phyloP scores from a whole-genome alignment of 2,113 vertebrate species.

The Cyphomyrus plagiostoma region DNA sequence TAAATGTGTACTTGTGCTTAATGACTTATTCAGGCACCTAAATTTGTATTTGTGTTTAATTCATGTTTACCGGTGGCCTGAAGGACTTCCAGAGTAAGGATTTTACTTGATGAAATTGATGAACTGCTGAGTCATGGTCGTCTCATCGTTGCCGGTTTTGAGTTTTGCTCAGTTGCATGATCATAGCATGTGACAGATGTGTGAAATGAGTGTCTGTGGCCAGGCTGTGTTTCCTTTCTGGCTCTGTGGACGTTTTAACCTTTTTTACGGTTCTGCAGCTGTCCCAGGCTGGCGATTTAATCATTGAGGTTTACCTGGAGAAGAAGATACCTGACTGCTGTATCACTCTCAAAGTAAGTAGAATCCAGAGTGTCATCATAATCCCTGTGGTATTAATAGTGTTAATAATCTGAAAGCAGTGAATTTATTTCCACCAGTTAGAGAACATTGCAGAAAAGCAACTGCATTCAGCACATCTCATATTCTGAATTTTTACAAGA shows the following conservation, averaged over 20 bases:
- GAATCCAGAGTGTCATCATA: fast-evolving
- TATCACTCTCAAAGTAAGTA: constrained; percentile 85
- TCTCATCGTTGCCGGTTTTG: background rate
- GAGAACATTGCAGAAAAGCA: background rate
- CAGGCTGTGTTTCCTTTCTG: background rate
- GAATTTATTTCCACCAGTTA: background rate
- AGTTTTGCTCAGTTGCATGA: background rate
- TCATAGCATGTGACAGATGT: background rate
- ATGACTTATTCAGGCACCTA: background rate
- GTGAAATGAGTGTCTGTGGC: background rate
- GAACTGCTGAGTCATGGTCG: background rate
- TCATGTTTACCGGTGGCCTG: background rate
- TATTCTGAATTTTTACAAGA: background rate
- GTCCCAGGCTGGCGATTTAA: constrained; percentile 92
- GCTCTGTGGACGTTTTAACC: background rate
- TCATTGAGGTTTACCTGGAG: constrained; percentile 93
- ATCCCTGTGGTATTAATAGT: background rate
- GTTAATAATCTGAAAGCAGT: background rate
- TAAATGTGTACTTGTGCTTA: background rate
- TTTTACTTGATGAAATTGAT: background rate
- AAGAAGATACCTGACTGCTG: constrained; percentile 84
- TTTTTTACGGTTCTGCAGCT: constrained; percentile 54
- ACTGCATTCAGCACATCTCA: background rate
- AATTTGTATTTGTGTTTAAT: background rate
- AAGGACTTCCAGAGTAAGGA: background rate